These are phyloP conservation scores for Berghia stephanieae DNA, from an alignment of 1,140 invertebrate species.

Conservation along the genomic window DNA sequence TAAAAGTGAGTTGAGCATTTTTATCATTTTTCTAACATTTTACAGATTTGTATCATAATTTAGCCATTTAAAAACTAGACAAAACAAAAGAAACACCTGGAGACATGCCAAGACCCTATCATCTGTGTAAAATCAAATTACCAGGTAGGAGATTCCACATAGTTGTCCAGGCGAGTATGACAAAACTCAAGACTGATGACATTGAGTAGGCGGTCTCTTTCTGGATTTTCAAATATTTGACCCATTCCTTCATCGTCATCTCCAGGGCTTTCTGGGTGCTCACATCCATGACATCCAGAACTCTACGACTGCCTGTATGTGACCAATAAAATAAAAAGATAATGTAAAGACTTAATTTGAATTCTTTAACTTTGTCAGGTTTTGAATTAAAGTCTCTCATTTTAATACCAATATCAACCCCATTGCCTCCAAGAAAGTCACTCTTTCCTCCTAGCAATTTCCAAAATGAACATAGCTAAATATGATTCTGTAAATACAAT, in stretches of 20 bases:
- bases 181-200: conserved; percentile 97
- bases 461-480: no score
- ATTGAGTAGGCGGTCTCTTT: conserved; percentile 89
- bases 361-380: not conserved
- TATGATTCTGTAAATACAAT: no score
- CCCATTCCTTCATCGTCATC: conserved; percentile 96
- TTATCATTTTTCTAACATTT: no score
- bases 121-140: no score
- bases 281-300: conserved; percentile 97
- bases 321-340: conserved; percentile 16
- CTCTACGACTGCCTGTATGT: conserved; percentile 77
- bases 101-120: not conserved
- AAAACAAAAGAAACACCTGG: not conserved
- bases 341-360: not conserved
- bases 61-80: no score
- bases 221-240: conserved; percentile 83
- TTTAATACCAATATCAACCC: no score
- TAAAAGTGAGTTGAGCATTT: no score
- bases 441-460: no score
- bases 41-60: no score
- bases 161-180: conserved; percentile 93
- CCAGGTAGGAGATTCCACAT: conserved; percentile 91
- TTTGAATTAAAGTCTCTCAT: no score
- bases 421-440: no score
- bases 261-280: conserved; percentile 95